A percentile compares a stretch with the other conserved stretches of the same genome.
Conservation (phyloP, 1,140 invertebrate species). For the Harpegnathos saltator region DNA sequence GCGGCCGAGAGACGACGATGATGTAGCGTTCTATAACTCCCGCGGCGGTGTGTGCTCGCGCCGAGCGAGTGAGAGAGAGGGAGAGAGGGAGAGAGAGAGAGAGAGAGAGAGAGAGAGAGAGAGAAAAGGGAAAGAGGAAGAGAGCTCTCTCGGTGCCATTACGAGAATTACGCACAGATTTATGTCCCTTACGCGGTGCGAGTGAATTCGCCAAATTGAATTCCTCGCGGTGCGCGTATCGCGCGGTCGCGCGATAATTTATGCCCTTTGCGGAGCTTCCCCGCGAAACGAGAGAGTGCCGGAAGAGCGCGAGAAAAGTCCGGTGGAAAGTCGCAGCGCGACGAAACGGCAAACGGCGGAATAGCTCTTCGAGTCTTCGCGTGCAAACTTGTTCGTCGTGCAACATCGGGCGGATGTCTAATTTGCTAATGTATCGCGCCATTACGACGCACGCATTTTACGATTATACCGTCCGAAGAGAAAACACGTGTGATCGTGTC, state of each 20-base stretch:
- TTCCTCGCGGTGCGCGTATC: neutral
- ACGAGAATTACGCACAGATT: conserved; percentile 29
- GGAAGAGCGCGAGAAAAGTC: neutral
- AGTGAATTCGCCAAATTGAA: conserved; percentile 35
- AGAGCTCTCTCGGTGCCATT: neutral
- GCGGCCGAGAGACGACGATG: neutral
- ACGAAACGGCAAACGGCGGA: neutral
- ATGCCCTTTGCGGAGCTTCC: neutral
- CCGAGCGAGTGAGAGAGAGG: neutral
- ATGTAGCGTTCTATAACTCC: conserved; percentile 5
- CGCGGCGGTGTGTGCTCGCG: neutral
- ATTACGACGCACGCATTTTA: neutral
- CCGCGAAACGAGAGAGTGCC: too few species aligned
- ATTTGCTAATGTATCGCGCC: conserved; percentile 32
- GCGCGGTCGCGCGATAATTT: conserved; percentile 11
- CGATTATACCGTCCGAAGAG: neutral
- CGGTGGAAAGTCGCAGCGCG: neutral
- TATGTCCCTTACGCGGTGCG: conserved; percentile 6
- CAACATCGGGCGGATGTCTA: neutral
- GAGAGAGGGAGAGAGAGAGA: too few species aligned
- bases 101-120: neutral
- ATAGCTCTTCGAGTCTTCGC: neutral
- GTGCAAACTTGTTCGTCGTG: too few species aligned
- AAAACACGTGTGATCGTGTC: neutral
- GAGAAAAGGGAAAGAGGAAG: neutral